Base-by-base conservation (phyloP, 2,113 vertebrate species). In the Sebastes fasciatus region DNA sequence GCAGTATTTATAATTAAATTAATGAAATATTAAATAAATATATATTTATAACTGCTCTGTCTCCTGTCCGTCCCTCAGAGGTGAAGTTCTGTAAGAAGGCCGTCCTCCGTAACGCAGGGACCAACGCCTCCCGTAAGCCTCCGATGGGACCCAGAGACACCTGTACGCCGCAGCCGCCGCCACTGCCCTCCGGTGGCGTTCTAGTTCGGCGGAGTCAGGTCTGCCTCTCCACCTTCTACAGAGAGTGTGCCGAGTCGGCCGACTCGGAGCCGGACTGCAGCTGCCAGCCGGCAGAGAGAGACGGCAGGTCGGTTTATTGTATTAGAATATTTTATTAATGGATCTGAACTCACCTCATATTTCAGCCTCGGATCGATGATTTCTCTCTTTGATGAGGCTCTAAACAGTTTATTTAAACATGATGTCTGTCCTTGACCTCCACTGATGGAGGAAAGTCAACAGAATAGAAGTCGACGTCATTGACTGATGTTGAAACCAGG, bases 191-290 rank as follows among this genome's bases (percentile, higher is more conserved):
- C 3, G n/a, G 61, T 10, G 92, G 80, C 0, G 58, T 74, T 0
- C 57, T 91, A 70, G 93, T 95, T 7, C 93, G 52, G 1, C 92
- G 95, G 5, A 95, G 94, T 26, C 85, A 96, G 43, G 80, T 96
- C 55, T 96, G 96, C 80, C 93, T 95, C 48, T 96, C 95, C 82
- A 94, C 80, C 84, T 95, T 96, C 88, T 94, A 94, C 92, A 92
- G 75, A 8, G 96, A 96, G 11, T 94, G 86, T 4, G 80, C 81
- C 0, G 94, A 95, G 87, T 42, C 66, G 1, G 64, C 82, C 0
- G 91, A 87, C 40, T 65, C 73, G 0, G 88, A 94, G 34, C 26
- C 84, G 2, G 91, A 94, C 82, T 91, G 83, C 82, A 82, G 85
- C 57, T 92, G 89, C 49, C 80, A 83, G 61, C 90, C 88, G 0